Base-by-base conservation (phyloP, 2,797 vertebrate genomes). In the Austrolebias charrua region DNA sequence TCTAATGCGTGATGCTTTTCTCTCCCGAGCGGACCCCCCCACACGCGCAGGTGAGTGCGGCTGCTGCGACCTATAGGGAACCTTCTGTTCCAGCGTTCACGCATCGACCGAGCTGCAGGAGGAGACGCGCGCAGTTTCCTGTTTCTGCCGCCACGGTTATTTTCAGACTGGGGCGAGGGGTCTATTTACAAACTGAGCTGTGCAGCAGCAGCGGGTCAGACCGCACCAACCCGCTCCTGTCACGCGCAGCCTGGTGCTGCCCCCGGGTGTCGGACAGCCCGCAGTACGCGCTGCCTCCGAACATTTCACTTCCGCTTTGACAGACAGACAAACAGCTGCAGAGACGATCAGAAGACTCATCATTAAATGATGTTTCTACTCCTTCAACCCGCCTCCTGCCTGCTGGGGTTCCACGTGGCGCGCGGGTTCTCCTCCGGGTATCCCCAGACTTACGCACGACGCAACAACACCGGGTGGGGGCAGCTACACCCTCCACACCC, bases 51-150 rank as follows among this genome's bases (percentile, higher is more conserved):
- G 57, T 10, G 50, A 31, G 66, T 29, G 56, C 68, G 51, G 63
- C 69, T 52, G 62, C 24, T 2, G 10, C 3, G 38, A 40, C 12
- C 10, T 13, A 6, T 40, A 7, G 71, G 48, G 54, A 68, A 42
- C 69, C 73, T 52, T 54, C 78, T 72, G 80, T 13, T 68, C 50
- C 11, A 65, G 61, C 66, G 78, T 54, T 20, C 4, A 11, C 52
- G 86, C 83, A 79, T 88, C 82, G 66, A 38, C 72, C 60, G 71
- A 71, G 71, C 80, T 73, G 73, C 72, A 60, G 69, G 77, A 84
- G 57, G 53, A 55, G 63, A 73, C 79, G 77, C 83, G 18, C 67
- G 12, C 79, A 8, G 90, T 91, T 94, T 94, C 93, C 93, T 93
- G 91, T 82, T 94, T 80, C 64, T 72, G 78, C 61, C 80, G 63